These are phyloP conservation scores for Saccostrea glomerata DNA, from an alignment of 1,140 invertebrate species.

Conservation along the genomic window DNA sequence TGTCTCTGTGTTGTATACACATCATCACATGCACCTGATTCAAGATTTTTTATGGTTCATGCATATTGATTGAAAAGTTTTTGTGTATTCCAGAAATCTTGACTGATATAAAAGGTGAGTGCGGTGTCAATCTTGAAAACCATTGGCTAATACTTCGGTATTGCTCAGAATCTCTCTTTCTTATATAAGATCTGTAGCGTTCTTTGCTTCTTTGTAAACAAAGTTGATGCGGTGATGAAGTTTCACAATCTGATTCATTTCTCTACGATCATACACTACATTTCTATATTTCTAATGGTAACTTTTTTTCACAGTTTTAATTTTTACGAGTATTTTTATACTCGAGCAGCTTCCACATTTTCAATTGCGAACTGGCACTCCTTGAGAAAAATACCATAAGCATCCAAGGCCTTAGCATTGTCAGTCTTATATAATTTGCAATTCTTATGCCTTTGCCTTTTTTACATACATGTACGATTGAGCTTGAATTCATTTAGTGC, in stretches of 20 bases:
- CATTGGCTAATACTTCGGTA: background rate
- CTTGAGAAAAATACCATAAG: no score
- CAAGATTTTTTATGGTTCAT: background rate
- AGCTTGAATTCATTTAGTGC: no score
- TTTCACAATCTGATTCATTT: conserved; percentile 6
- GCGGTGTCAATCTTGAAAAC: background rate
- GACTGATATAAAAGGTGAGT: background rate
- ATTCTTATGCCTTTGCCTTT: no score
- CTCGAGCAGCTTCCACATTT: conserved; percentile 19
- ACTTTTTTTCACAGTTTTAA: conserved; percentile 32
- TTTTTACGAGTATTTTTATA: conserved; percentile 35
- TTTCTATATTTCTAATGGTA: conserved; percentile 56
- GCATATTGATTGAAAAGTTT: background rate
- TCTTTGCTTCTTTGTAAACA: conserved; percentile 53
- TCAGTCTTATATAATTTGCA: no score
- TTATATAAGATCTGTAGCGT: conserved; percentile 50
- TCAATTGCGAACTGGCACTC: background rate
- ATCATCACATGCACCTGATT: background rate
- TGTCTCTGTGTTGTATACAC: background rate
- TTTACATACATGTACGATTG: no score
- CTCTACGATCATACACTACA: conserved; percentile 43
- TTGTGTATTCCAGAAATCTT: conserved; percentile 13
- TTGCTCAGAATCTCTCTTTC: background rate
- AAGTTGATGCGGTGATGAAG: conserved; percentile 50
- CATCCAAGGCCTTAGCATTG: no score